These are phyloP conservation scores for Neolamprologus devosi DNA, from an alignment of 2,113 vertebrate genomes.

Conservation along the genomic window DNA sequence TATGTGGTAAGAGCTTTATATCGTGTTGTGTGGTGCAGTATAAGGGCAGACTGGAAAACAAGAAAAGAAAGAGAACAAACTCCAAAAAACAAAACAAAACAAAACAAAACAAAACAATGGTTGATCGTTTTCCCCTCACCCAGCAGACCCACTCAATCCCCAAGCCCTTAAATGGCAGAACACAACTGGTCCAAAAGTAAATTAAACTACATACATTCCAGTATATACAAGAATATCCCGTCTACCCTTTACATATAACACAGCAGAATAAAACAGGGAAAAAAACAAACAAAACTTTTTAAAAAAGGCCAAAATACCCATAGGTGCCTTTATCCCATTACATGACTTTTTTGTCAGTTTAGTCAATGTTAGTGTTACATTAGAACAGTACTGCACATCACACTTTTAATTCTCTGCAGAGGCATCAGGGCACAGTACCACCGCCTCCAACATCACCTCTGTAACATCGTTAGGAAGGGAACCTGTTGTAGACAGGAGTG, in stretches of 20 bases:
- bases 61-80: neutral
- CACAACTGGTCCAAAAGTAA: slow-evolving; percentile 53
- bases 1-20: slow-evolving; percentile 64
- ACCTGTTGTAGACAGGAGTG: neutral
- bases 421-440: neutral
- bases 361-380: neutral
- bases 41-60: slow-evolving; percentile 18
- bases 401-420: neutral
- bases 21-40: slow-evolving; percentile 33
- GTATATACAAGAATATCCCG: slow-evolving; percentile 65
- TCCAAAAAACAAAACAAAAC: slow-evolving; percentile 2
- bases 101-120: slow-evolving; percentile 4
- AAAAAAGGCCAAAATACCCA: slow-evolving; percentile 22
- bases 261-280: slow-evolving; percentile 34
- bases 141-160: slow-evolving; percentile 34
- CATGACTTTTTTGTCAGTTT: neutral
- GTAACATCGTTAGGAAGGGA: neutral
- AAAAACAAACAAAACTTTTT: neutral
- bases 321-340: neutral
- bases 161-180: slow-evolving; percentile 59
- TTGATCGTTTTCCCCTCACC: slow-evolving; percentile 30
- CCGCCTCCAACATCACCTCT: neutral
- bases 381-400: neutral
- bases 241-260: slow-evolving; percentile 38
- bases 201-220: slow-evolving; percentile 66